Evolutionary conservation across 2,888 invertebrate genomes (phyloP).

Genomic region (Parascotia fuliginaria): DNA sequence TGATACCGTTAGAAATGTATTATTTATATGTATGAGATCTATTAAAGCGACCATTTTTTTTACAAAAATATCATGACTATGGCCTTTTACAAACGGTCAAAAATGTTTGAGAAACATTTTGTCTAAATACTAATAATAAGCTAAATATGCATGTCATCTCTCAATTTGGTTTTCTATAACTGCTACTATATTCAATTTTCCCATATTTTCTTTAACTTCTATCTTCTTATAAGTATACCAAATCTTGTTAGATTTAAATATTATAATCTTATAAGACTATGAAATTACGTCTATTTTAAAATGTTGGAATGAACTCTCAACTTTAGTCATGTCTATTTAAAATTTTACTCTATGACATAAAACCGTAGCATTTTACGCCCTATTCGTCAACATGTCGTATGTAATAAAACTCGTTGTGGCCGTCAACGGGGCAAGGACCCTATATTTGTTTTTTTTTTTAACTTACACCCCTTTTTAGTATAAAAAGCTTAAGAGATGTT

Average conservation of each 20-base stretch:
- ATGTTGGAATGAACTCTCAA: slow-evolving; percentile 3
- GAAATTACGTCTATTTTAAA: background rate
- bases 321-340: slow-evolving; percentile 27
- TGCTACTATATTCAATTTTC: too few species aligned
- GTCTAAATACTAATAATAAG: too few species aligned
- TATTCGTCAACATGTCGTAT: slow-evolving; percentile 75
- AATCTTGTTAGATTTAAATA: background rate
- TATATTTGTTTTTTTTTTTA: slow-evolving; percentile 59
- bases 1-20: too few species aligned
- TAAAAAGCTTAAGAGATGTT: slow-evolving; percentile 65
- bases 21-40: too few species aligned
- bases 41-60: too few species aligned
- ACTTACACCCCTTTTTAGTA: slow-evolving; percentile 67
- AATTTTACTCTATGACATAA: slow-evolving; percentile 54
- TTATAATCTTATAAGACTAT: background rate
- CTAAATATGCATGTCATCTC: too few species aligned
- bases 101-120: too few species aligned
- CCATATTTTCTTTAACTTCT: too few species aligned
- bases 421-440: slow-evolving; percentile 72
- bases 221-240: background rate
- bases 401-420: slow-evolving; percentile 74
- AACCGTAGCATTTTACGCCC: slow-evolving; percentile 57
- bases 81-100: too few species aligned
- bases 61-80: too few species aligned
- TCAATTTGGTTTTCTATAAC: too few species aligned